A percentile compares a stretch with the other conserved stretches of the same genome.
Conservation (phyloP, 2,888 invertebrate genomes). For the Agrochola lychnidis region DNA sequence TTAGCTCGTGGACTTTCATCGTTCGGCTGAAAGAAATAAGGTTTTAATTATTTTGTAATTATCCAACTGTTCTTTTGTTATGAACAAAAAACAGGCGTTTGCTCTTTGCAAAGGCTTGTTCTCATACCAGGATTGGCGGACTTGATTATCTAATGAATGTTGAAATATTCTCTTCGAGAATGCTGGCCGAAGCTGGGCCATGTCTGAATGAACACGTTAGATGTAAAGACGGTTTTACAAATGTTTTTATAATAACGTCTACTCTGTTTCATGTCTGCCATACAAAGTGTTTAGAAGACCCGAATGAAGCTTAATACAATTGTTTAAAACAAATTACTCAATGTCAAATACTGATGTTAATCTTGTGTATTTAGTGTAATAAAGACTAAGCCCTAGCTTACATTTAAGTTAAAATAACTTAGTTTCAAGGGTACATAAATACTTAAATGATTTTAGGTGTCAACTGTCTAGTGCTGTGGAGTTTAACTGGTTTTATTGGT, state of each 20-base stretch:
- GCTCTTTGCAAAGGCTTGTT: background rate
- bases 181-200: background rate
- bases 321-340: slow-evolving; percentile 28
- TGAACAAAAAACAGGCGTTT: background rate
- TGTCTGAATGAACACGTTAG: background rate
- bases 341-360: slow-evolving; percentile 35
- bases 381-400: background rate
- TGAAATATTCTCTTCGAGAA: slow-evolving; percentile 8
- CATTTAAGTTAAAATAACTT: slow-evolving; percentile 35
- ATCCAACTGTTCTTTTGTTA: background rate
- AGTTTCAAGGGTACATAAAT: slow-evolving; percentile 24
- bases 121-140: slow-evolving; percentile 18
- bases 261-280: background rate
- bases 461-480: slow-evolving; percentile 3
- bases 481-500: slow-evolving; percentile 22
- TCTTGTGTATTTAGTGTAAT: slow-evolving; percentile 32
- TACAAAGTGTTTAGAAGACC: background rate
- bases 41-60: background rate
- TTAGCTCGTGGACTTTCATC: slow-evolving; percentile 46
- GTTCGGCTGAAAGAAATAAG: slow-evolving; percentile 42
- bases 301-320: slow-evolving; percentile 4
- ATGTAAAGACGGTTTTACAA: background rate
- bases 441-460: slow-evolving; percentile 24
- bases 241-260: background rate
- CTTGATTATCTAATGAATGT: slow-evolving; percentile 9